Conservation (phyloP, 2,888 invertebrate species). For the Neoitamus cyanurus region DNA sequence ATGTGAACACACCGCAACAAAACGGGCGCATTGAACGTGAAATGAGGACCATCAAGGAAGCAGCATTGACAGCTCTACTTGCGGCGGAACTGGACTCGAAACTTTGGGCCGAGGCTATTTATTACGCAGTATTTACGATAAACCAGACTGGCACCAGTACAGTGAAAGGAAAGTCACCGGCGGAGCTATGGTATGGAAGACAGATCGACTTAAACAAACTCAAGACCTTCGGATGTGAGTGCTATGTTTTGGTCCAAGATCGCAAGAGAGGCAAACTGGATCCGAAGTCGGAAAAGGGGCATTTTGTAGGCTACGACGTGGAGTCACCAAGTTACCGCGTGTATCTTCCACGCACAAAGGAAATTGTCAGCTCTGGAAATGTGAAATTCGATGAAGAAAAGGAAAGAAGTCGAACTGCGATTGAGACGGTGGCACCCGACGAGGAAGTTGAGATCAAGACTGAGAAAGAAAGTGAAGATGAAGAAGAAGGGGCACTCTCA, state of each 20-base stretch:
- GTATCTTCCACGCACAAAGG: not conserved
- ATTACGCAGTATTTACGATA: not conserved
- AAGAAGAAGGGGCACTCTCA: not conserved
- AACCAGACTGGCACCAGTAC: not conserved
- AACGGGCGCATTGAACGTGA: no score
- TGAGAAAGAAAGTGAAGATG: not conserved
- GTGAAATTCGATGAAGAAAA: not conserved
- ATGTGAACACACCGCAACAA: no score
- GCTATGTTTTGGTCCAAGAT: not conserved
- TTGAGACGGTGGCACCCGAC: not conserved
- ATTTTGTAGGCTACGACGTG: not conserved
- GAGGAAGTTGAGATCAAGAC: not conserved
- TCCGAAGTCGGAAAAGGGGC: not conserved
- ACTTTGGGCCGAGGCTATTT: not conserved
- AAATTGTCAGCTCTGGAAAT: not conserved
- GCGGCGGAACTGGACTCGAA: no score
- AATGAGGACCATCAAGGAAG: no score
- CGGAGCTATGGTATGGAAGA: not conserved
- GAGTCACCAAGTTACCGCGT: not conserved
- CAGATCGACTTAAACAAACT: not conserved
- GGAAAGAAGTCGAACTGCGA: not conserved
- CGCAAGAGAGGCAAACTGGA: not conserved
- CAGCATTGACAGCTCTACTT: no score
- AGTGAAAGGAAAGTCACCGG: not conserved
- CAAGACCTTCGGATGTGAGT: not conserved